Conservation (phyloP, 2,797 vertebrate genomes). For the Syndactyla subalaris region DNA sequence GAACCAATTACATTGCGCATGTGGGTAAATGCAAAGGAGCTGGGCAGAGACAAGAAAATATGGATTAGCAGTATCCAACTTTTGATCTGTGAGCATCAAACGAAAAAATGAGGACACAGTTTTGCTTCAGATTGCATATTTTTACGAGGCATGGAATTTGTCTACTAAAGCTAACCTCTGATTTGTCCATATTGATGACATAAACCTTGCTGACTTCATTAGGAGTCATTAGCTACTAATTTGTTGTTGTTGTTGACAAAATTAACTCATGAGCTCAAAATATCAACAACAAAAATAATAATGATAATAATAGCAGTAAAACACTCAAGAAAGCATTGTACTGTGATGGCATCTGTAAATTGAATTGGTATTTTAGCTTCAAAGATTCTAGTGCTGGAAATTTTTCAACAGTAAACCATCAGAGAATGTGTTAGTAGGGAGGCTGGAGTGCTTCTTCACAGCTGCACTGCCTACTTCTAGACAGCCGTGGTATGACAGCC, state of each 20-base stretch:
- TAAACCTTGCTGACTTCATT: neutral
- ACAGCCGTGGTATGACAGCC: neutral
- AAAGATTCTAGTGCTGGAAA: neutral
- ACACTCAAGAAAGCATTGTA: neutral
- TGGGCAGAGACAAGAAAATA: neutral
- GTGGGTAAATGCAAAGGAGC: neutral
- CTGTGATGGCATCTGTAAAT: neutral
- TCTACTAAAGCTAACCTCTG: neutral
- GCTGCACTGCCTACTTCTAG: neutral
- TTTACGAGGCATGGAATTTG: neutral
- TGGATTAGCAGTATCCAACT: neutral
- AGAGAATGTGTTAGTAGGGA: neutral
- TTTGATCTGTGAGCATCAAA: neutral
- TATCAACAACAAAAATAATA: too few species aligned
- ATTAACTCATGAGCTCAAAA: neutral
- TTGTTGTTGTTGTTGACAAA: neutral
- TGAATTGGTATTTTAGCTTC: neutral
- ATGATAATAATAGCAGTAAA: neutral
- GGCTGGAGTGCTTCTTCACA: neutral
- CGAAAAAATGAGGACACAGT: neutral
- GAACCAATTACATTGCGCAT: neutral
- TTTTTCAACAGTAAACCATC: neutral
- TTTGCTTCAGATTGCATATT: neutral
- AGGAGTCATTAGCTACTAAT: neutral
- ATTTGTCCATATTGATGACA: neutral